Evolutionary conservation across 2,797 vertebrate genomes (phyloP).

Genomic region (Trematomus bernacchii): DNA sequence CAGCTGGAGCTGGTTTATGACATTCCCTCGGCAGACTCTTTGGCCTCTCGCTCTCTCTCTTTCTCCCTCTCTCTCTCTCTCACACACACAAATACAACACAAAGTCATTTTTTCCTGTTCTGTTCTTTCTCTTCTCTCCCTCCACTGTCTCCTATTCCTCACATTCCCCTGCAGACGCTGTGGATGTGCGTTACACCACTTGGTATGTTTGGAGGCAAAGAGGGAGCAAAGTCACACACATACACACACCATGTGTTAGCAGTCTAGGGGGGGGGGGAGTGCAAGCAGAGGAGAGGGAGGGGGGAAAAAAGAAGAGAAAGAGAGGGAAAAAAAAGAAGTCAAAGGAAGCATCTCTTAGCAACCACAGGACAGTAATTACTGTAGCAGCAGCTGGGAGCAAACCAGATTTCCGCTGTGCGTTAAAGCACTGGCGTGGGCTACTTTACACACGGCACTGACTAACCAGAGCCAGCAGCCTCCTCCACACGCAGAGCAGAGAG

Average conservation of each 20-base stretch:
- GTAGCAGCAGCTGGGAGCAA: slow-evolving; percentile 93
- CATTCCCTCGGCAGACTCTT: slow-evolving; percentile 90
- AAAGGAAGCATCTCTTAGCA: slow-evolving; percentile 95
- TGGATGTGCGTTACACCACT: slow-evolving; percentile 78
- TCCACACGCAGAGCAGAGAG: slow-evolving; percentile 82
- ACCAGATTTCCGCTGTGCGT: slow-evolving; percentile 94
- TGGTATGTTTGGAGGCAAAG: slow-evolving; percentile 84
- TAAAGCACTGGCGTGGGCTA: slow-evolving; percentile 92
- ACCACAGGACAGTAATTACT: slow-evolving; percentile 96
- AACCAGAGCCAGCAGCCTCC: slow-evolving; percentile 87
- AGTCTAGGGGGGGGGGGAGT: slow-evolving; percentile 65
- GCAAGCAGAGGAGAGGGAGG: slow-evolving; percentile 50
- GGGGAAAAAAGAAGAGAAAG: slow-evolving; percentile 32
- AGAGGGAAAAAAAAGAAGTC: slow-evolving; percentile 73
- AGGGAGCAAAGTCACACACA: slow-evolving; percentile 56
- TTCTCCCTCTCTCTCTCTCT: slow-evolving; percentile 16
- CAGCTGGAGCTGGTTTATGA: slow-evolving; percentile 95
- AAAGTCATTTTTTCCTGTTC: slow-evolving; percentile 80
- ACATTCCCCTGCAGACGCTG: slow-evolving; percentile 71
- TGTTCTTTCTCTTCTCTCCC: slow-evolving; percentile 76
- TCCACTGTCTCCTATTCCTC: slow-evolving; percentile 72
- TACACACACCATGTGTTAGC: slow-evolving; percentile 87
- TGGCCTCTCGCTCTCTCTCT: slow-evolving; percentile 78
- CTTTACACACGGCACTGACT: slow-evolving; percentile 90
- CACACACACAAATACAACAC: slow-evolving; percentile 44